Evolutionary conservation across 2,797 vertebrate species (phyloP).

Genomic region (Periparus ater): DNA sequence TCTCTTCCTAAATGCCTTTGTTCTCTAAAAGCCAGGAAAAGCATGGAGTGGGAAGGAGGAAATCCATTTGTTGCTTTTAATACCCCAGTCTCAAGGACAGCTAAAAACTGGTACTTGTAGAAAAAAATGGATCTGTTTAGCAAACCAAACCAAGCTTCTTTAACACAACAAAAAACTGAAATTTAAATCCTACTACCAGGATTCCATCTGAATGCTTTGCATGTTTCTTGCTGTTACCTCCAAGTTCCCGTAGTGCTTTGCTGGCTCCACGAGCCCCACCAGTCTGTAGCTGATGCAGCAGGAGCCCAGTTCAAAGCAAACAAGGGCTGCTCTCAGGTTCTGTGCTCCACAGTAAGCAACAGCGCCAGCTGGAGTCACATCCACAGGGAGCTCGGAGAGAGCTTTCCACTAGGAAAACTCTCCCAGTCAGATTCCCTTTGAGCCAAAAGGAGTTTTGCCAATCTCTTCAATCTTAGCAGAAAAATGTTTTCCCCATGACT

Average conservation of each 20-base stretch:
- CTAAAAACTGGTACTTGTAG: neutral
- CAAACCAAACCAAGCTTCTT: neutral
- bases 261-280: neutral
- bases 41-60: neutral
- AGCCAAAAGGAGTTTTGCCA: neutral
- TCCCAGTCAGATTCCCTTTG: neutral
- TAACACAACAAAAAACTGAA: neutral
- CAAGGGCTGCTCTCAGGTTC: neutral
- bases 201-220: neutral
- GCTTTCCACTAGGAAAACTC: fast-evolving
- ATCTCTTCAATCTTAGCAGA: neutral
- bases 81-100: neutral
- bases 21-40: neutral
- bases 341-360: neutral
- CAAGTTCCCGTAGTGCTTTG: neutral
- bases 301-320: neutral
- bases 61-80: neutral
- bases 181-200: neutral
- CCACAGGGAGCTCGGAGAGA: neutral
- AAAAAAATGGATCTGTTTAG: neutral
- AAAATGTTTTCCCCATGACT: neutral
- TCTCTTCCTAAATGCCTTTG: neutral
- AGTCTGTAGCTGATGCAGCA: neutral
- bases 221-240: neutral
- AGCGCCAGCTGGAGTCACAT: constrained; percentile 47